phyloP scores from a whole-genome alignment of 2,888 invertebrate genomes.

The Apamea monoglypha region DNA sequence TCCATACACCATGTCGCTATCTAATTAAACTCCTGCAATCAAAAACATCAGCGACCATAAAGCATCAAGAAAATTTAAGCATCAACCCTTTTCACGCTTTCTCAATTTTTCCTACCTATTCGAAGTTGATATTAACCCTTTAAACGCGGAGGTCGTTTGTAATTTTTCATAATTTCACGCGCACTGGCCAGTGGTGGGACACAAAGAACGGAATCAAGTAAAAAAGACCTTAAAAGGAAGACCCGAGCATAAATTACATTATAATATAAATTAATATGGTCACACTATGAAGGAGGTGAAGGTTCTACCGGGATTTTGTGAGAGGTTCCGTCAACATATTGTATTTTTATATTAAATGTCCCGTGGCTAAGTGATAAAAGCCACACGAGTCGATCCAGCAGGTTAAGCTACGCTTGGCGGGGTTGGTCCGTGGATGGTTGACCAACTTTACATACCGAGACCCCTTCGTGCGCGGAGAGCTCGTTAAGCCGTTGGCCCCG shows the following conservation, averaged over 20 bases:
- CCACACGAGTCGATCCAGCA: too few relatives aligned
- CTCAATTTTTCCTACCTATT: constrained; percentile 35
- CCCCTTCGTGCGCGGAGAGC: too few relatives aligned
- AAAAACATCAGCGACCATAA: constrained; percentile 1
- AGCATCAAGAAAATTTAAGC: not conserved
- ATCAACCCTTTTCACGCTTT: constrained; percentile 37
- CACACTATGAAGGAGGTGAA: constrained; percentile 76
- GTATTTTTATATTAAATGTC: not conserved
- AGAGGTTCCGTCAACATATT: constrained; percentile 39
- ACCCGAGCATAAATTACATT: constrained; percentile 87
- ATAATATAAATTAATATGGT: constrained; percentile 88
- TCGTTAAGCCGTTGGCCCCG: too few relatives aligned
- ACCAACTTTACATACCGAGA: too few relatives aligned
- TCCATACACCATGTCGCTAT: not conserved
- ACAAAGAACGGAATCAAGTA: constrained; percentile 70
- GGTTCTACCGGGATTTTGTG: not conserved
- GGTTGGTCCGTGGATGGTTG: too few relatives aligned
- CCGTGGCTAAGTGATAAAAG: too few relatives aligned
- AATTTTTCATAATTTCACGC: constrained; percentile 83
- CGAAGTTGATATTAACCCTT: constrained; percentile 52
- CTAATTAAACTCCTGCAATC: not conserved
- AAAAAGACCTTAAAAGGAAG: constrained; percentile 72
- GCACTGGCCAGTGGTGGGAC: constrained; percentile 61
- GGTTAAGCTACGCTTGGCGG: too few relatives aligned
- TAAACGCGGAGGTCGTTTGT: constrained; percentile 59